Evolutionary conservation across 2,113 vertebrate species (phyloP), one percentile per base, ranked within the genome.

Genomic region (Ellobius talpinus): DNA sequence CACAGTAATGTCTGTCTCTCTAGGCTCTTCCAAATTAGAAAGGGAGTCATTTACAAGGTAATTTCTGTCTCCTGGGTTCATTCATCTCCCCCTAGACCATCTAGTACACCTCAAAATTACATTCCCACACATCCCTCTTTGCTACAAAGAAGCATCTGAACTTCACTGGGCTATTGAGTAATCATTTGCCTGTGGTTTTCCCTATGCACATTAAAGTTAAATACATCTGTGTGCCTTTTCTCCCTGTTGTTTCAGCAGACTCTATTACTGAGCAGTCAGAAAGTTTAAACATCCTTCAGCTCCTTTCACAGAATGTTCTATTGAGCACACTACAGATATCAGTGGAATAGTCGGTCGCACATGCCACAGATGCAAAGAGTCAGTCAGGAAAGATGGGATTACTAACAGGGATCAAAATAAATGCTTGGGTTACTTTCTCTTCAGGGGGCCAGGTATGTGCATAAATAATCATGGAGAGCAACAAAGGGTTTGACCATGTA

Each of bases 171-270:
- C 47, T 73, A 89, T 29, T 81, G 39, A 45, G 24, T 82, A 89
- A 89, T 94, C 76, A 73, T 19, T 81, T 65, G 55, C 5, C 45
- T 79, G 63, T 88, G 63, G n/a, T 89, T 77, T 81, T 73, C 39
- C 52, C 42, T 68, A 63, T 81, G 65, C 77, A 82, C 24, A 70
- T 73, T 82, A 73, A 89, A 72, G 39, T 82, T 89, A 82, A 89
- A 94, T 81, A 94, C 68, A 82, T 94, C 7, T 73, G 39, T 16
- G n/a, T 94, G 76, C 24, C 52, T 63, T 89, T 88, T 63, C 39
- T 70, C 79, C 42, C 39, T 39, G 42, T 82, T 79, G 86, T 89
- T 94, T 73, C 66, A 72, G 23, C 52, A 94, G 92, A 89, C 65
- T 89, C 65, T 81, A 63, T 47, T 58, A 81, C 7, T 58, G 31